Evolutionary conservation across 53 echinoderm and acorn worm genomes (phyloP), one percentile per base, ranked within the genome.

Genomic region (Hippasteria phrygiana): DNA sequence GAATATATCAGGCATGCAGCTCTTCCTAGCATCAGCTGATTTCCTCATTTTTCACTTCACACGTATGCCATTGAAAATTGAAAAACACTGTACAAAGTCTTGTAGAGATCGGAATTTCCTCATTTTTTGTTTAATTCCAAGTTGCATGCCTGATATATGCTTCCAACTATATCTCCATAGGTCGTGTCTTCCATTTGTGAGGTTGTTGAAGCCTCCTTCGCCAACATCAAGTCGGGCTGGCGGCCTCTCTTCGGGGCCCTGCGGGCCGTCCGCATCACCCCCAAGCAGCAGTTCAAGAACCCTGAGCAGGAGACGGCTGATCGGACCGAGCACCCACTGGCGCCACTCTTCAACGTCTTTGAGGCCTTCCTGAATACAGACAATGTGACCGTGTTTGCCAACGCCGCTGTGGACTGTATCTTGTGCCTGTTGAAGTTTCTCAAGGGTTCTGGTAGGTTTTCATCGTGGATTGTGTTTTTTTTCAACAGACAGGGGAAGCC

Each of bases 321-420:
- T 56, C 89, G 95, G 47, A 87, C 93, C 0, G 95, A 99, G 69
- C 99, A 99, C 36, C 99, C 95, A 1, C 42, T 96, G 34, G 99
- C 96, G 0, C 99, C 99, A 0, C 94, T 99, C 33, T 99, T 96
- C 87, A 96, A 99, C 11, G 96, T 99, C 29, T 99, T 99, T 87
- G 99, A 96, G 78, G 99, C 99, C 74, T 99, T 99, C 73, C 84
- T 99, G 88, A 99, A 99, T 65, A 99, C 99, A 8, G 99, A 99
- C 69, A 96, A 99, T 59, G 96, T 96, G 70, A 83, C 94, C 31
- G 99, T 99, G 77, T 99, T 99, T 55, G 94, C 99, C 37, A 99
- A 99, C 72, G 99, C 99, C 26, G 99, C 99, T 47, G 96, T 99
- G 27, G 99, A 97, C 90, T 99, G 99, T 71, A 94, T 99, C 41